Percentiles rank a stretch among this genome's conserved stretches.
These are phyloP conservation scores for Ranitomeya variabilis DNA, from an alignment of 2,113 vertebrate genomes.

Conservation along the genomic window DNA sequence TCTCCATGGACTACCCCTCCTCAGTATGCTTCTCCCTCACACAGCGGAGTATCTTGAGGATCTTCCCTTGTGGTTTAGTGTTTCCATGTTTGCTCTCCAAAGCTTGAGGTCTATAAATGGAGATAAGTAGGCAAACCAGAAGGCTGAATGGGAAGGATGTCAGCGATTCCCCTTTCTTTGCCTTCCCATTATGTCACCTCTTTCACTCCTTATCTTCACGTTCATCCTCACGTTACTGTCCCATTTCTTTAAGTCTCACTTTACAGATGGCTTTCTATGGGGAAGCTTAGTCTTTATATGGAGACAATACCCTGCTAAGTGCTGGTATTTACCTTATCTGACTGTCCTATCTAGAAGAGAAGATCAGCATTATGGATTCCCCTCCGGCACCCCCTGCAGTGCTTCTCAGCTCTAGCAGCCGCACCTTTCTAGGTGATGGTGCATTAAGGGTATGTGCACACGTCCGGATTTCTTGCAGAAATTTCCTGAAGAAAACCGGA, in stretches of 20 bases:
- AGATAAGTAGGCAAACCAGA: not conserved
- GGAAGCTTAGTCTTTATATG: not conserved
- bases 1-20: not conserved
- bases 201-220: not conserved
- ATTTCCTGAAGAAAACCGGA: no score
- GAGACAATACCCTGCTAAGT: conserved; percentile 1
- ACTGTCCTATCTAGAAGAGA: conserved; percentile 22
- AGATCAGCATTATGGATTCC: not conserved
- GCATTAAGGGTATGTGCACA: no score
- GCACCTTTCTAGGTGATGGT: not conserved
- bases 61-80: not conserved
- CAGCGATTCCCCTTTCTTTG: not conserved
- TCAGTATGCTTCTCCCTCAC: not conserved
- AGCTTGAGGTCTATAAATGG: not conserved
- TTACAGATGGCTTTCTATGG: conserved; percentile 1
- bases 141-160: not conserved
- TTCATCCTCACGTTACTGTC: conserved; percentile 5
- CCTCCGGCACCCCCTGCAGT: not conserved
- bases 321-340: conserved; percentile 17
- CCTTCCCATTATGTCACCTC: not conserved
- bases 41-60: not conserved
- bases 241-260: not conserved
- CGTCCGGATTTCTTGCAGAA: no score
- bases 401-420: not conserved
- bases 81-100: not conserved